A percentile compares a stretch with the other conserved stretches of the same genome.
Evolutionary conservation across 37 sponge, comb jelly and placozoan species (phyloP).

Genomic region (Ephydatia muelleri): DNA sequence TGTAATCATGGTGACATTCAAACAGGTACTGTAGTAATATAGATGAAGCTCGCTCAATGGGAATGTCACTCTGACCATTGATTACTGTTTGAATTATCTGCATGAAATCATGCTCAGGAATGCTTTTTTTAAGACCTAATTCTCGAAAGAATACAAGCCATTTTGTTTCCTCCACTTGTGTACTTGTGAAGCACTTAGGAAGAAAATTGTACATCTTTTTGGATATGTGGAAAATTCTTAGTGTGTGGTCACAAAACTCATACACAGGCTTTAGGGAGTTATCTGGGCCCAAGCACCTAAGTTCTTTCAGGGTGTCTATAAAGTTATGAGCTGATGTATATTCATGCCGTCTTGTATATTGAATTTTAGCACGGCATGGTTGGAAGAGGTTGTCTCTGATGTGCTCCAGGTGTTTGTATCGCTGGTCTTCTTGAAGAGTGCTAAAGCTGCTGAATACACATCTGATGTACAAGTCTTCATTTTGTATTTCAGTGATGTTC

Average conservation of each 20-base stretch:
- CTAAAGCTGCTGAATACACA: conserved; percentile 45
- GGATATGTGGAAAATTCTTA: conserved; percentile 31
- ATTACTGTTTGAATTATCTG: conserved; percentile 7
- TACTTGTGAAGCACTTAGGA: conserved; percentile 3
- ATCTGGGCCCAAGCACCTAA: conserved; percentile 37
- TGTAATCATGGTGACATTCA: not conserved
- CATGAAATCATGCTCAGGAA: conserved; percentile 26
- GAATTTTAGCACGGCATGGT: not conserved
- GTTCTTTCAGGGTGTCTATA: not conserved
- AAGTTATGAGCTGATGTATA: not conserved
- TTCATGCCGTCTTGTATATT: not conserved
- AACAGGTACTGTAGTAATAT: conserved; percentile 44
- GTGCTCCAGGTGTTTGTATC: conserved; percentile 40
- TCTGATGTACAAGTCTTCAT: conserved; percentile 22
- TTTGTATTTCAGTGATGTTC: conserved; percentile 8
- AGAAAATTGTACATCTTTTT: conserved; percentile 19
- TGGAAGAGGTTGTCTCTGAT: conserved; percentile 37
- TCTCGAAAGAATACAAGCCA: conserved; percentile 50
- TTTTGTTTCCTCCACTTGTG: not conserved
- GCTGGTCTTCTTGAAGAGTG: conserved; percentile 27
- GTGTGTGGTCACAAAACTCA: conserved; percentile 25
- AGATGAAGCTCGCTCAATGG: conserved; percentile 15
- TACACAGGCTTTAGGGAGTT: conserved; percentile 12
- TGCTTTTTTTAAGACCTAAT: conserved; percentile 2
- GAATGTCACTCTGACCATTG: not conserved